These are phyloP conservation scores for Tor tambroides DNA, from an alignment of 2,113 vertebrate genomes.

Conservation along the genomic window DNA sequence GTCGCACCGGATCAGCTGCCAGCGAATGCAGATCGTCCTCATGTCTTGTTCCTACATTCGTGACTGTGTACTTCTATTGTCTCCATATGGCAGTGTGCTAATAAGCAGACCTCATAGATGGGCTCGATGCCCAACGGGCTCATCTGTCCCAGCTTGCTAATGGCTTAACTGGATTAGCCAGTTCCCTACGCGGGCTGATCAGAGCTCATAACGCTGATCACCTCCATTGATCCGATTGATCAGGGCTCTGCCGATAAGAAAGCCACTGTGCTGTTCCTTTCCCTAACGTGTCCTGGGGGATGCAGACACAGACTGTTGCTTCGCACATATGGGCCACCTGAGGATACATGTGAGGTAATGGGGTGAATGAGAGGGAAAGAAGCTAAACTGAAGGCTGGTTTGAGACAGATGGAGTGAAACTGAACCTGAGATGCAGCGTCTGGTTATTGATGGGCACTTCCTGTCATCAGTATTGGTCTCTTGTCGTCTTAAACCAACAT, in stretches of 20 bases:
- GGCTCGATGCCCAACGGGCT: conserved; percentile 36
- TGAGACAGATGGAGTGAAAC: conserved; percentile 48
- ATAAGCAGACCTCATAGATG: conserved; percentile 44
- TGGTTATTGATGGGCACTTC: conserved; percentile 33
- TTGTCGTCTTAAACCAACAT: conserved; percentile 21
- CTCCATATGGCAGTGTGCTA: conserved; percentile 55
- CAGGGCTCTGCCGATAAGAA: conserved; percentile 12
- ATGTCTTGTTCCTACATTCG: neutral
- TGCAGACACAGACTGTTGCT: neutral
- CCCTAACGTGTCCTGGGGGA: conserved; percentile 38
- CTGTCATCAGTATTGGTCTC: neutral
- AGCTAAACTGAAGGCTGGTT: neutral
- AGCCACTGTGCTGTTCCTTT: conserved; percentile 18
- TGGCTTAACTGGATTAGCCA: conserved; percentile 58
- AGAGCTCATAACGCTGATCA: conserved; percentile 46
- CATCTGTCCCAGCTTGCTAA: conserved; percentile 57
- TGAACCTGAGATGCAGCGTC: conserved; percentile 6
- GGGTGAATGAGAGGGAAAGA: neutral
- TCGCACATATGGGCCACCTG: conserved; percentile 45
- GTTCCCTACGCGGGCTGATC: conserved; percentile 34
- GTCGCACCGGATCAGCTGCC: neutral
- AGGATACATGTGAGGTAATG: conserved; percentile 16
- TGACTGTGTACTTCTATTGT: conserved; percentile 36
- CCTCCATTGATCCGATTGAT: conserved; percentile 59
- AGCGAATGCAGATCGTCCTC: neutral